Evolutionary conservation across 2,888 invertebrate species (phyloP).

Genomic region (Apodemia mormo): DNA sequence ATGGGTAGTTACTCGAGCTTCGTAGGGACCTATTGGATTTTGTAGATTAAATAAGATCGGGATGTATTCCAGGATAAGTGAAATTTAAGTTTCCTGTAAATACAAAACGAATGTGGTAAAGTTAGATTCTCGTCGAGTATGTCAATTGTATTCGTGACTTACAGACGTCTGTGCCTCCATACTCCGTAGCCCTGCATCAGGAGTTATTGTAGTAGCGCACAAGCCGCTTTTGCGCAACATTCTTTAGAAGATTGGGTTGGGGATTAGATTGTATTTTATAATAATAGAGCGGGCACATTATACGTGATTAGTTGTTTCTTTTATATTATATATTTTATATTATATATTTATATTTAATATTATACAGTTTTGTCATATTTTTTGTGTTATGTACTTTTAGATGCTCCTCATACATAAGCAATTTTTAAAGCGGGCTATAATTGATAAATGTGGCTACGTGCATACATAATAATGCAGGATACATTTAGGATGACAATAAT

Average conservation of each 20-base stretch:
- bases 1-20: too few relatives aligned
- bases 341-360: too few relatives aligned
- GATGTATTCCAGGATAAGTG: not conserved
- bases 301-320: not conserved
- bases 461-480: too few relatives aligned
- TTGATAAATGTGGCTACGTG: too few relatives aligned
- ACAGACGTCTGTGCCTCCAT: not conserved
- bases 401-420: too few relatives aligned
- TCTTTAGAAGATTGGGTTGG: slow-evolving; percentile 14
- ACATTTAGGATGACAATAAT: too few relatives aligned
- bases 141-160: slow-evolving; percentile 17
- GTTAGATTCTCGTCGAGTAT: slow-evolving; percentile 13
- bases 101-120: not conserved
- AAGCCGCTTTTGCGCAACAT: slow-evolving; percentile 16
- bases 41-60: not conserved
- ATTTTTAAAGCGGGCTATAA: too few relatives aligned
- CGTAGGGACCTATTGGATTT: too few relatives aligned
- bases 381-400: too few relatives aligned
- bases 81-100: not conserved
- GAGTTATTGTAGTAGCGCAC: slow-evolving; percentile 15
- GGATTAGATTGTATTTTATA: not conserved
- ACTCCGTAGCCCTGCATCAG: slow-evolving; percentile 2
- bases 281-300: not conserved
- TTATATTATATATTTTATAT: too few relatives aligned
- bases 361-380: too few relatives aligned